Base-by-base conservation (phyloP, 2,113 vertebrate genomes). In the Halichoeres trimaculatus region DNA sequence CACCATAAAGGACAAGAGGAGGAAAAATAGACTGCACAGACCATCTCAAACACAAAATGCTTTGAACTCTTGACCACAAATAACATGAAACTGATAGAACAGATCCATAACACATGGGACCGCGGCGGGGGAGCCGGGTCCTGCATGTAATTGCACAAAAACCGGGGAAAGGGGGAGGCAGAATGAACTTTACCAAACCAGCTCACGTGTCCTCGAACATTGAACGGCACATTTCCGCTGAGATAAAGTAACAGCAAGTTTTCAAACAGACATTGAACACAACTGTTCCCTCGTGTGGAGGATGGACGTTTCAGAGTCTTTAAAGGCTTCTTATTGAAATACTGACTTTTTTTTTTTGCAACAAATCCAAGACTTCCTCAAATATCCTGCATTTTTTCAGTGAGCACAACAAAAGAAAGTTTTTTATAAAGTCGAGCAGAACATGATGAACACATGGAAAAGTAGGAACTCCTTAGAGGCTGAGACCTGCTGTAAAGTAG, bases 131-230 rank as follows among this genome's bases (percentile, higher is more conserved):
- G 82, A 74, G 45, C 77, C 58, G 86, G 87, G 66, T 77, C 79
- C 83, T 75, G 73, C 80, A 84, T 74, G 83, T 85, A 81, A 80
- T 81, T 82, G 91, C 75, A 86, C 79, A 81, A 78, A 92, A 58
- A 73, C 89, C 20, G 17, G 24, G 41, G 26, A 11, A 45, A 11
- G 10, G 35, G n/a, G 4, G 61, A 85, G 87, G 91, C 89, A 88
- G 92, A 94, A 92, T 77, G 92, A 94, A 94, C 88, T 94, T 91
- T 92, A 91, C 93, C 93, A 57, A 80, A 56, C 83, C 75, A 83
- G 76, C 67, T 83, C 68, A 69, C 1, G 74, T 85, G 70, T 84
- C 85, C 70, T 75, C 50, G 30, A 0, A 79, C 59, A 64, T 23
- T 14, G 1, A 70, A 77, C 41, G 34, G 60, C 63, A 71, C 80